A percentile compares a stretch with the other conserved stretches of the same genome.
Conservation (phyloP, 30 jellyfish, hydroid and myxozoan genomes). For the Aurelia aurita region DNA sequence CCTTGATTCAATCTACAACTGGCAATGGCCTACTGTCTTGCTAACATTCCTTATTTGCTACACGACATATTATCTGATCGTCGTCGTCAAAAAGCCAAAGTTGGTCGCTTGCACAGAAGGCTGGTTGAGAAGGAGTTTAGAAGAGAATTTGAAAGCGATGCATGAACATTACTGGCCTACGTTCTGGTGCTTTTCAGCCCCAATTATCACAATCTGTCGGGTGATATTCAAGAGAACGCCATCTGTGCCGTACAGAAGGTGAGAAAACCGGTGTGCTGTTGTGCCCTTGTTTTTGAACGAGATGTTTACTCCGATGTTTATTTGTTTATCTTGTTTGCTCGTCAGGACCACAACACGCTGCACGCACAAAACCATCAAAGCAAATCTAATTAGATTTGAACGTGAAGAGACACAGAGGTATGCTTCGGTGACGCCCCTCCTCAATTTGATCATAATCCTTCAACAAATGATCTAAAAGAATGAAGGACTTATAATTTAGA, state of each 20-base stretch:
- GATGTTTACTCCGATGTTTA: not conserved
- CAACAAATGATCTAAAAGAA: too few relatives aligned
- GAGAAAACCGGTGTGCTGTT: not conserved
- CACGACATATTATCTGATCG: slow-evolving; percentile 62
- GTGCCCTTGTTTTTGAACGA: not conserved
- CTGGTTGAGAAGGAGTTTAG: slow-evolving; percentile 31
- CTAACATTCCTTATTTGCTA: slow-evolving; percentile 49
- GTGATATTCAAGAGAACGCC: slow-evolving; percentile 80
- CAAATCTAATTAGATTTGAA: too few relatives aligned
- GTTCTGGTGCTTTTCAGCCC: slow-evolving; percentile 88
- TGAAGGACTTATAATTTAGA: too few relatives aligned
- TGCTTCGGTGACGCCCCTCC: too few relatives aligned
- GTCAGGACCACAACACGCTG: too few relatives aligned
- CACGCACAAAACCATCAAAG: too few relatives aligned
- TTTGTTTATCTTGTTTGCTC: not conserved
- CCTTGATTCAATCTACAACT: slow-evolving; percentile 23
- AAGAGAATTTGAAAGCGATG: slow-evolving; percentile 37
- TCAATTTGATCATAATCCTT: too few relatives aligned
- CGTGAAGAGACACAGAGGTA: too few relatives aligned
- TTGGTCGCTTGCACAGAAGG: slow-evolving; percentile 66
- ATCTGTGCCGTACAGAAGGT: slow-evolving; percentile 79
- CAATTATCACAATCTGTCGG: slow-evolving; percentile 81
- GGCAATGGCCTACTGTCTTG: slow-evolving; percentile 60
- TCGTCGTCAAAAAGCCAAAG: slow-evolving; percentile 86
- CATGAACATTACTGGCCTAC: slow-evolving; percentile 89